phyloP scores from a whole-genome alignment of 2,888 invertebrate species.

The Serrognathus titanus region DNA sequence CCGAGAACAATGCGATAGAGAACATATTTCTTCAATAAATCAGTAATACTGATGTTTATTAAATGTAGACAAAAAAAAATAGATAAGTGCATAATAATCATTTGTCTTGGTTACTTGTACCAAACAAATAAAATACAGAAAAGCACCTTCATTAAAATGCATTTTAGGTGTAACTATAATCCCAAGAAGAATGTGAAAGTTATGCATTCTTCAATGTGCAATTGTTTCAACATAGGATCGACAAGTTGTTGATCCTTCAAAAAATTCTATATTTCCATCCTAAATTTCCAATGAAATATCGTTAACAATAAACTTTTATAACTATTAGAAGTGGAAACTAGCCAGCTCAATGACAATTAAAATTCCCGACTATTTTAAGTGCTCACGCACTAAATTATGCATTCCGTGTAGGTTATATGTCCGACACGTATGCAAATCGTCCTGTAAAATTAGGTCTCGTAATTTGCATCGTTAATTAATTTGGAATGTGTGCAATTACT shows the following conservation, averaged over 20 bases:
- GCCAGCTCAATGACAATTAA: neutral
- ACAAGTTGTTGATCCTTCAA: too few species aligned
- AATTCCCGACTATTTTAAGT: neutral
- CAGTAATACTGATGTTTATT: too few species aligned
- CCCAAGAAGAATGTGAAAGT: neutral
- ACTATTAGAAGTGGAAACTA: neutral
- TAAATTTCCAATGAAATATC: too few species aligned
- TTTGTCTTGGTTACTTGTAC: too few species aligned
- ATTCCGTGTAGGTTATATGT: slow-evolving; percentile 2
- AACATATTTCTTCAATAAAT: too few species aligned
- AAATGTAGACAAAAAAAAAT: too few species aligned
- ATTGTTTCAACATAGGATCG: neutral
- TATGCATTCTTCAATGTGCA: too few species aligned
- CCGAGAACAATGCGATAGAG: too few species aligned
- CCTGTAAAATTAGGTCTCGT: slow-evolving; percentile 8
- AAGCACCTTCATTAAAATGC: neutral
- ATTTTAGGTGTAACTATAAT: neutral
- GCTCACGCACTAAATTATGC: neutral
- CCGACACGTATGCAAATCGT: slow-evolving; percentile 12
- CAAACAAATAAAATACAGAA: too few species aligned
- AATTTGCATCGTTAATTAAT: slow-evolving; percentile 13
- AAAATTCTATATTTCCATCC: too few species aligned
- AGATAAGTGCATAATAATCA: too few species aligned
- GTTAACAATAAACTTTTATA: too few species aligned
- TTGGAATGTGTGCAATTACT: neutral